These are phyloP conservation scores for Scaptomyza hsui DNA, from an alignment of 1,140 invertebrate genomes.

Conservation along the genomic window DNA sequence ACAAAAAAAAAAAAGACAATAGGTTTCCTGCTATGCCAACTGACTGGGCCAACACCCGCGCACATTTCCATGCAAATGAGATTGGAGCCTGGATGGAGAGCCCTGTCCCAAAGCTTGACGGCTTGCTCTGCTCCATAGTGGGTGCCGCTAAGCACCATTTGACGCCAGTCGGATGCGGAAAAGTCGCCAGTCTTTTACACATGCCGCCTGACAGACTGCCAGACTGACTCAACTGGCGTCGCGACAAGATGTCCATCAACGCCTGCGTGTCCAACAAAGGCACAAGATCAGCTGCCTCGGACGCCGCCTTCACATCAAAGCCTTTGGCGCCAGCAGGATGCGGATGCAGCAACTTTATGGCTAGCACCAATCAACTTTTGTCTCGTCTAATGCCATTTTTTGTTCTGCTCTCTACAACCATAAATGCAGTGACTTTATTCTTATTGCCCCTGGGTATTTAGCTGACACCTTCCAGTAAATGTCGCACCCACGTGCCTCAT, in stretches of 20 bases:
- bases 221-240: constrained; percentile 10
- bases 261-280: constrained; percentile 80
- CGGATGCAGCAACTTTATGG: constrained; percentile 63
- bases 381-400: constrained; percentile 76
- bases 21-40: constrained; percentile 47
- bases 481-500: constrained; percentile 22
- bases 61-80: constrained; percentile 82
- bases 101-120: constrained; percentile 9
- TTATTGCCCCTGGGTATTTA: constrained; percentile 5
- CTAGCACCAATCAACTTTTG: constrained; percentile 82
- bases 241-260: constrained; percentile 79
- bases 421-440: background rate
- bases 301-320: constrained; percentile 68
- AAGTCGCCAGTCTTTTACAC: constrained; percentile 38
- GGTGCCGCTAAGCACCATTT: constrained; percentile 79
- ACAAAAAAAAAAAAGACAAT: constrained; percentile 62
- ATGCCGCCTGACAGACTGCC: constrained; percentile 23
- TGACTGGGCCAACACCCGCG: constrained; percentile 75
- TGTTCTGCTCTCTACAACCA: too few species aligned
- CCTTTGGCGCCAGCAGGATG: constrained; percentile 73
- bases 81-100: constrained; percentile 40
- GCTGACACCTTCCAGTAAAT: constrained; percentile 28
- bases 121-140: constrained; percentile 46
- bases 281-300: constrained; percentile 32
- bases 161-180: constrained; percentile 50